Conservation (phyloP, 2,888 invertebrate species). For the Prosopocoilus inquinatus region DNA sequence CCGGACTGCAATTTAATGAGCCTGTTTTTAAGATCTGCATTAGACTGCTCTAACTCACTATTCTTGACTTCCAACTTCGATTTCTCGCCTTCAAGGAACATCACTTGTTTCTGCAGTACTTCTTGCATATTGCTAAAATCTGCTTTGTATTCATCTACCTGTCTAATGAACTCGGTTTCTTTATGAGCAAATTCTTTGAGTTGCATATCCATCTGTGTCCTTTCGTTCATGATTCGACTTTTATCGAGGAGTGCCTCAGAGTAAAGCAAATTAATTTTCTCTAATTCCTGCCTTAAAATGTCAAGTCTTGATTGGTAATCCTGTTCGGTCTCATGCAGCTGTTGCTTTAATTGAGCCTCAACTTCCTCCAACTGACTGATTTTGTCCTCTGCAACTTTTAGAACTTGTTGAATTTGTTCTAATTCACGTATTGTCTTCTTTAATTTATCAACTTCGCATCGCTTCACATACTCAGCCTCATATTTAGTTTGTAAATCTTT, state of each 20-base stretch:
- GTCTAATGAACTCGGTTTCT: conserved; percentile 49
- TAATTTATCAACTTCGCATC: conserved; percentile 54
- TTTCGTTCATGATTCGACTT: conserved; percentile 70
- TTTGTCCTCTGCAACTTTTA: conserved; percentile 50
- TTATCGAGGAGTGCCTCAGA: conserved; percentile 74
- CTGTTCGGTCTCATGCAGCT: conserved; percentile 43
- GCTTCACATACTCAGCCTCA: conserved; percentile 56
- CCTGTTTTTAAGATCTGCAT: conserved; percentile 46
- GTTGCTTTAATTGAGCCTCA: conserved; percentile 36
- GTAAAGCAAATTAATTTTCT: conserved; percentile 69
- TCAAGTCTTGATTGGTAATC: conserved; percentile 55
- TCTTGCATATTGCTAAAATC: conserved; percentile 40
- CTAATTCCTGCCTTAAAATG: conserved; percentile 62
- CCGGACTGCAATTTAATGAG: conserved; percentile 39
- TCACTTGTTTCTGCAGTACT: conserved; percentile 38
- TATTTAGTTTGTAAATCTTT: conserved; percentile 51
- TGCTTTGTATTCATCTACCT: conserved; percentile 43
- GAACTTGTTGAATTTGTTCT: conserved; percentile 40
- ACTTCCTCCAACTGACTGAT: conserved; percentile 38
- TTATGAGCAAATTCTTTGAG: conserved; percentile 58
- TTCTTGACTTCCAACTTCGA: conserved; percentile 50
- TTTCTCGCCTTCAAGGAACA: conserved; percentile 53
- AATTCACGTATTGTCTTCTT: conserved; percentile 51
- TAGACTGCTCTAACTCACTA: conserved; percentile 47
- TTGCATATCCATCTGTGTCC: conserved; percentile 60